Conservation (phyloP, 2,888 invertebrate genomes). For the Erebia epiphron region DNA sequence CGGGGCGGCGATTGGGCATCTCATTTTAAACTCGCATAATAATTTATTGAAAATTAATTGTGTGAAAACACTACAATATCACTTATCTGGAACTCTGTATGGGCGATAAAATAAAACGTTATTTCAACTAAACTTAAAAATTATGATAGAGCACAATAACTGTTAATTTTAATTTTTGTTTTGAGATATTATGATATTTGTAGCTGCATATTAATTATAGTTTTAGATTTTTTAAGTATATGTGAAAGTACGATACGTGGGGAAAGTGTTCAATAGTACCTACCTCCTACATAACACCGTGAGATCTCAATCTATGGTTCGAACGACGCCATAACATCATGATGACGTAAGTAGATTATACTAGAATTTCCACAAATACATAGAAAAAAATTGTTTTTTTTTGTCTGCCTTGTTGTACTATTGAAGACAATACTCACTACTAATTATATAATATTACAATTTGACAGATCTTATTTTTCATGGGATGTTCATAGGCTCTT, state of each 20-base stretch:
- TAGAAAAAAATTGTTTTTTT: not conserved
- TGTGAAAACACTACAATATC: conserved; percentile 59
- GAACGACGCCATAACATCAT: not conserved
- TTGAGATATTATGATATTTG: not conserved
- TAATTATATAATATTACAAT: no score
- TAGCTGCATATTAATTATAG: not conserved
- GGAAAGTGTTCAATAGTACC: conserved; percentile 18
- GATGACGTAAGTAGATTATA: not conserved
- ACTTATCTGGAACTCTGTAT: conserved; percentile 43
- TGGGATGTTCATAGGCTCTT: not conserved
- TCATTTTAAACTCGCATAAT: conserved; percentile 55
- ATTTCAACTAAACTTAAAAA: conserved; percentile 5
- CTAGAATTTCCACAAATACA: not conserved
- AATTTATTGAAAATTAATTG: conserved; percentile 74
- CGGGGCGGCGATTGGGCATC: conserved; percentile 57
- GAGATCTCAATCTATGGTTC: conserved; percentile 6
- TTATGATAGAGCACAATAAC: conserved; percentile 4
- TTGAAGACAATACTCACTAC: no score
- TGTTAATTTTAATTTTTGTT: conserved; percentile 3
- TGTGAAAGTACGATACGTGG: conserved; percentile 18
- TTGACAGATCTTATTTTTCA: no score
- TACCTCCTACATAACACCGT: not conserved
- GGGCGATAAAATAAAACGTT: conserved; percentile 1
- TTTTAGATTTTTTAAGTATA: not conserved
- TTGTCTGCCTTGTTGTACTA: no score